Percentiles rank a stretch among this genome's conserved stretches.
Evolutionary conservation across 2,888 invertebrate genomes (phyloP).

Genomic region (Eupithecia insigniata): DNA sequence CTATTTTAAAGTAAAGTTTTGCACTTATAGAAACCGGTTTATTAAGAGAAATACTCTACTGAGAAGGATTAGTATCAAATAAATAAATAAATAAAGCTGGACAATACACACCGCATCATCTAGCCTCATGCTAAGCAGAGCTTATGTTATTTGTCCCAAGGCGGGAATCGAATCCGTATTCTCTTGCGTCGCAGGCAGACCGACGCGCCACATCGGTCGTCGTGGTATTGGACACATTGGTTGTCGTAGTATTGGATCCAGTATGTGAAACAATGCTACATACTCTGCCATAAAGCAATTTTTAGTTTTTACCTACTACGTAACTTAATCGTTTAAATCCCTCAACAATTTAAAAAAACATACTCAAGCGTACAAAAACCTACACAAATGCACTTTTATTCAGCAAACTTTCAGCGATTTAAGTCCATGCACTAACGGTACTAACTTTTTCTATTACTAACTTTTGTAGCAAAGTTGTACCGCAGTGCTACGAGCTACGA

Average conservation of each 20-base stretch:
- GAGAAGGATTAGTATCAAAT: no score
- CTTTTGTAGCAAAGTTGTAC: slow-evolving; percentile 36
- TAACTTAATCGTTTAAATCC: background rate
- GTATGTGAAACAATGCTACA: background rate
- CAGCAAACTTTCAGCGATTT: slow-evolving; percentile 40
- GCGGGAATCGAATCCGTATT: no score
- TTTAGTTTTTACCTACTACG: background rate
- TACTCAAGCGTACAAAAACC: slow-evolving; percentile 20
- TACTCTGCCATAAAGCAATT: no score
- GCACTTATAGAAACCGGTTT: background rate
- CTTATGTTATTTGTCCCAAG: no score
- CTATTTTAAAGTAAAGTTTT: background rate
- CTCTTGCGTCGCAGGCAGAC: no score
- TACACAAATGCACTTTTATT: slow-evolving; percentile 10
- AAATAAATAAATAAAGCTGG: no score
- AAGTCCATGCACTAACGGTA: slow-evolving; percentile 37
- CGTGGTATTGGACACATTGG: no score
- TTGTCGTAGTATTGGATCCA: background rate
- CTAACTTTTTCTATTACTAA: slow-evolving; percentile 46
- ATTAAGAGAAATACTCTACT: background rate
- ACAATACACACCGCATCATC: no score
- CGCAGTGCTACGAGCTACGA: slow-evolving; percentile 17
- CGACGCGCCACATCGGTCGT: no score
- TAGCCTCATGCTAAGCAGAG: no score
- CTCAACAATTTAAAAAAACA: background rate